Conservation (phyloP, 2,797 vertebrate genomes). For the Manis pentadactyla region DNA sequence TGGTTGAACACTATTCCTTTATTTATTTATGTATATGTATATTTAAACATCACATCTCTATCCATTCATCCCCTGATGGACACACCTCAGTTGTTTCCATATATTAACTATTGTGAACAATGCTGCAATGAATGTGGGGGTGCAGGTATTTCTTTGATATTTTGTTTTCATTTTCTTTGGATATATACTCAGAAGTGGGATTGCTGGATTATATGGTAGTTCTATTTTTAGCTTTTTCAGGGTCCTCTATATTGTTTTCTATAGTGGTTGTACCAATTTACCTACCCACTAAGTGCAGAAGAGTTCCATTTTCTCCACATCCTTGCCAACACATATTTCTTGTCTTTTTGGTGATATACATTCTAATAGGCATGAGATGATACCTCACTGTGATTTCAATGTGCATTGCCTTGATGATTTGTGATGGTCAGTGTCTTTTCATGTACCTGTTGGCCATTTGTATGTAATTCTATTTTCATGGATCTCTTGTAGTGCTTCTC, state of each 20-base stretch:
- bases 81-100: background rate
- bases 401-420: background rate
- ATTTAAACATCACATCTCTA: background rate
- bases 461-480: background rate
- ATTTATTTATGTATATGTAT: background rate
- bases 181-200: background rate
- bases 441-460: background rate
- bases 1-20: background rate
- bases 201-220: background rate
- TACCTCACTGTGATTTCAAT: background rate
- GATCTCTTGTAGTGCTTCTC: background rate
- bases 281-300: background rate
- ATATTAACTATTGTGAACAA: background rate
- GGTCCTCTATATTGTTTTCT: background rate
- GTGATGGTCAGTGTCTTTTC: background rate
- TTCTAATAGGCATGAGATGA: background rate
- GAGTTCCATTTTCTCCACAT: background rate
- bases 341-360: background rate
- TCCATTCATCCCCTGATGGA: background rate
- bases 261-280: background rate
- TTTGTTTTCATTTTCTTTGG: background rate
- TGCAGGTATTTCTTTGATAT: background rate
- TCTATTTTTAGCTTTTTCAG: background rate
- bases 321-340: background rate
- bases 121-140: background rate